phyloP scores from a whole-genome alignment of 2,113 vertebrate genomes.

The Alaudala cheleensis region DNA sequence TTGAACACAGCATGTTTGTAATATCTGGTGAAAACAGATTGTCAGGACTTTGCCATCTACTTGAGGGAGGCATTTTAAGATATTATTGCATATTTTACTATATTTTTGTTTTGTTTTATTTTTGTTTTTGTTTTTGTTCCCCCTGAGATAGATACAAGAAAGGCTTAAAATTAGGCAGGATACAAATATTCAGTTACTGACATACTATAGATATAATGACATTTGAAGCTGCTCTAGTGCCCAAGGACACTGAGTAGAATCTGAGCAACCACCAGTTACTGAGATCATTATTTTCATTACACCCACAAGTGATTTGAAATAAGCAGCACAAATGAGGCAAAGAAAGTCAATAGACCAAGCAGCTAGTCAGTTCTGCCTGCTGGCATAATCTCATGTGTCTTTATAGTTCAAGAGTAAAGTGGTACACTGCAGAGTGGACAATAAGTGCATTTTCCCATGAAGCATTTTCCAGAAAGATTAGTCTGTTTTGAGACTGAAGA shows the following conservation, averaged over 20 bases:
- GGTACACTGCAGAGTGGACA: neutral
- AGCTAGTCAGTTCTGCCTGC: neutral
- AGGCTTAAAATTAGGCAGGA: neutral
- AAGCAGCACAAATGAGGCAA: neutral
- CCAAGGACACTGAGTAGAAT: neutral
- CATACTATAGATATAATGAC: neutral
- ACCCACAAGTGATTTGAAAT: neutral
- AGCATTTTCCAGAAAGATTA: neutral
- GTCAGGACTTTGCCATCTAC: neutral
- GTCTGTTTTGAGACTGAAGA: neutral
- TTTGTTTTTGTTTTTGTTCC: too few relatives aligned
- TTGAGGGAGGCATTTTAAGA: rapidly evolving
- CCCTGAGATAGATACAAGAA: neutral
- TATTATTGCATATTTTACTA: neutral
- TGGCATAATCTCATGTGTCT: neutral
- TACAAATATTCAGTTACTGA: neutral
- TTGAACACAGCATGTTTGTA: neutral
- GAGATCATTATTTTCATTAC: neutral
- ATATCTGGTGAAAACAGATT: neutral
- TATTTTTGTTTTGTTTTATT: neutral
- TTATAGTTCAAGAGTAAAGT: neutral
- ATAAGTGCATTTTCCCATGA: neutral
- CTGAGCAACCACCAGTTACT: neutral
- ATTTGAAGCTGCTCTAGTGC: neutral
- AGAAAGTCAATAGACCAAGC: neutral